Conservation (phyloP, 2,797 vertebrate genomes). For the Phataginus tricuspis region DNA sequence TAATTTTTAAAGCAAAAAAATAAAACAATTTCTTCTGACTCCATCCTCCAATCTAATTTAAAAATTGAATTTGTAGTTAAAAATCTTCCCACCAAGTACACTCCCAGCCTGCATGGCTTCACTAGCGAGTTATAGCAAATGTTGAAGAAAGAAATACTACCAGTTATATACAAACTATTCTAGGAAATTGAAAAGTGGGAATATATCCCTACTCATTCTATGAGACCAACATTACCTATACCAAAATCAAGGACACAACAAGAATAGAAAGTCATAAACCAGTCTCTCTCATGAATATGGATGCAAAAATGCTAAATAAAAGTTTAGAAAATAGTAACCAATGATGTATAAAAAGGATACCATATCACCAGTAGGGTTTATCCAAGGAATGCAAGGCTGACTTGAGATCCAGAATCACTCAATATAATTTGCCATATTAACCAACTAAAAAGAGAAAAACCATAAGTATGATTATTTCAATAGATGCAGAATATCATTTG, state of each 20-base stretch:
- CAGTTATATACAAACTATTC: not conserved
- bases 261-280: not conserved
- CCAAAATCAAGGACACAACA: slow-evolving; percentile 4
- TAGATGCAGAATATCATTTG: not conserved
- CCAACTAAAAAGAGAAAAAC: not conserved
- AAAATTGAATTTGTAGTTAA: slow-evolving; percentile 3
- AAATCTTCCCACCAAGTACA: not conserved
- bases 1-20: slow-evolving; percentile 15
- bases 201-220: not conserved
- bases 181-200: not conserved
- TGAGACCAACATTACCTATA: not conserved
- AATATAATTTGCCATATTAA: not conserved
- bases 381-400: not conserved
- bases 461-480: not conserved
- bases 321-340: not conserved
- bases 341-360: not conserved
- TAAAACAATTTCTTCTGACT: not conserved
- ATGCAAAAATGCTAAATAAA: too few species aligned
- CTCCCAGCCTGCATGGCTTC: not conserved
- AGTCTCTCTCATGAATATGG: not conserved
- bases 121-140: not conserved
- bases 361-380: not conserved
- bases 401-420: not conserved
- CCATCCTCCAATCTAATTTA: not conserved
- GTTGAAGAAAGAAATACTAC: not conserved